These are phyloP conservation scores for Orthonychiurus folsomi DNA, from an alignment of 2,888 invertebrate genomes.

Conservation along the genomic window DNA sequence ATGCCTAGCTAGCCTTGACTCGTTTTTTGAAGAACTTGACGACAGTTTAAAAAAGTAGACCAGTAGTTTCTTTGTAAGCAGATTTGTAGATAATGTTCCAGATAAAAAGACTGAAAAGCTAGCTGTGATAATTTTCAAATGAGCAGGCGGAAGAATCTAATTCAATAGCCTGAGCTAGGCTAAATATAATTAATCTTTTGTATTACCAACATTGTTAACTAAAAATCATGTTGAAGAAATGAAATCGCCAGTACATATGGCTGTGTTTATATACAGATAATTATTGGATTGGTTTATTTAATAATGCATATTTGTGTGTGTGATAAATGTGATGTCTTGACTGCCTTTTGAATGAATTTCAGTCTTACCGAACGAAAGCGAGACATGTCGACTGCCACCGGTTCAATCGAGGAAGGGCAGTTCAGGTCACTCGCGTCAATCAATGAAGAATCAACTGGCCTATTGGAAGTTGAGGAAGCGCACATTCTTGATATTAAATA, in stretches of 20 bases:
- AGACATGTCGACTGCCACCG: neutral
- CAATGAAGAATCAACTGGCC: no score
- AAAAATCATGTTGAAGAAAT: neutral
- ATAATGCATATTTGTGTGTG: neutral
- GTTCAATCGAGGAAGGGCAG: neutral
- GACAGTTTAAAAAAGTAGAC: no score
- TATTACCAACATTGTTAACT: neutral
- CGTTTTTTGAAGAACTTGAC: conserved; percentile 33
- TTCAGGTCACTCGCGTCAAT: neutral
- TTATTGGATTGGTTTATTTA: neutral
- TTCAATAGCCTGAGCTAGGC: neutral
- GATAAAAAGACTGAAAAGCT: neutral
- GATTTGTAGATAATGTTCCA: no score
- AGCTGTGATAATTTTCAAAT: neutral
- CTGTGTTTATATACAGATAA: neutral
- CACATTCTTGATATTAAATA: neutral
- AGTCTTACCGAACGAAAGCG: neutral
- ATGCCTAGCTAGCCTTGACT: conserved; percentile 35
- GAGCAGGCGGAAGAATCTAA: neutral
- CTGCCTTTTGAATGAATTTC: neutral
- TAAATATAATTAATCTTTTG: neutral
- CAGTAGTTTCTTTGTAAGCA: no score
- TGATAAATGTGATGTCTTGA: neutral
- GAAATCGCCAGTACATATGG: neutral
- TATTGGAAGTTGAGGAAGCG: no score